phyloP scores from a whole-genome alignment of 2,797 vertebrate species.

The Chaenodraco wilsoni region DNA sequence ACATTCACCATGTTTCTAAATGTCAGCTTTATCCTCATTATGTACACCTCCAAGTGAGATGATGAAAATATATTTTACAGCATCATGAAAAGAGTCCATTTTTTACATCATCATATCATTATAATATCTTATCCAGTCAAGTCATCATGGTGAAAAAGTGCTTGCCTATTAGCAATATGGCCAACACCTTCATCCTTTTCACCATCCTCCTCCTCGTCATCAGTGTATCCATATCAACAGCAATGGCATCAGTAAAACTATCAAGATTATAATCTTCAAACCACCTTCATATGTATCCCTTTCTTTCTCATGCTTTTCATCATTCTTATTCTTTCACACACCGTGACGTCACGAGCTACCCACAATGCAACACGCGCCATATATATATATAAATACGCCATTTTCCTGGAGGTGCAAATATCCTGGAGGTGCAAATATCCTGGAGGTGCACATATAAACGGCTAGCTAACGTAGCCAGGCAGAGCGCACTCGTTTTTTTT shows the following conservation, averaged over 20 bases:
- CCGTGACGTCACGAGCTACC: too few species aligned
- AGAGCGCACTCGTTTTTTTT: too few species aligned
- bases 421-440: too few species aligned
- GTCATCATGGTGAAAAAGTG: background rate
- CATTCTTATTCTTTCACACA: background rate
- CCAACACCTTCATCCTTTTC: background rate
- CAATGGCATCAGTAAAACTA: background rate
- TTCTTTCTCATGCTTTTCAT: background rate
- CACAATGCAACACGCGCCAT: too few species aligned
- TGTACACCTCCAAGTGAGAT: background rate
- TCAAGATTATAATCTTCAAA: background rate
- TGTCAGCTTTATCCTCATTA: background rate
- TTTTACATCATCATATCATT: background rate
- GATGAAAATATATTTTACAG: background rate
- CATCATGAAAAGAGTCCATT: too few species aligned
- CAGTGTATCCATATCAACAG: background rate
- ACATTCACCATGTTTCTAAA: background rate
- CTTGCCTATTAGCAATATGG: background rate
- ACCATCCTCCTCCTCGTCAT: background rate
- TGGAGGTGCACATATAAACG: too few species aligned
- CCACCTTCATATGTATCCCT: background rate
- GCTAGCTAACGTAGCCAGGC: too few species aligned
- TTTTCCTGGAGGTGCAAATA: too few species aligned
- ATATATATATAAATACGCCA: too few species aligned
- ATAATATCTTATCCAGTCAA: background rate